Percentiles rank a stretch among this genome's conserved stretches.
Conservation (phyloP, 2,888 invertebrate species). For the Brachypalpus laphriformis region DNA sequence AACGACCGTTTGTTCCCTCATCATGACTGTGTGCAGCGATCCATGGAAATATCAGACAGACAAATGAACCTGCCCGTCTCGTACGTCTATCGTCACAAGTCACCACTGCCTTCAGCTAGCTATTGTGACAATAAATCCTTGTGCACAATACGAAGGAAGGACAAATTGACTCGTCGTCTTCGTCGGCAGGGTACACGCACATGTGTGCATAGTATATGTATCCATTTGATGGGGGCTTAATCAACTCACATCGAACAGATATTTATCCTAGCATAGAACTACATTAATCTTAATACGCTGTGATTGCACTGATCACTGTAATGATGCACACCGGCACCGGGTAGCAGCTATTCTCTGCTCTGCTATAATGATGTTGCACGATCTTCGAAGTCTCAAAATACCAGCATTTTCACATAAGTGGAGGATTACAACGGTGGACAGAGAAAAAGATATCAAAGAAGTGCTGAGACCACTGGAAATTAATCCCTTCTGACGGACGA, state of each 20-base stretch:
- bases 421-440: conserved; percentile 10
- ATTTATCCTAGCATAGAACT: conserved; percentile 70
- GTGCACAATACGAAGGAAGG: conserved; percentile 23
- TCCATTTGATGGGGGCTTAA: conserved; percentile 59
- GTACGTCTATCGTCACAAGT: conserved; percentile 21
- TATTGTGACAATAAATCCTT: conserved; percentile 67
- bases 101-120: conserved; percentile 1
- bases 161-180: conserved; percentile 66
- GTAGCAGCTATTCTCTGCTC: conserved; percentile 43
- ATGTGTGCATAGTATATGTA: neutral
- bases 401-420: conserved; percentile 60
- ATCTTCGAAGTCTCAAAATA: conserved; percentile 61
- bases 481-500: conserved; percentile 24
- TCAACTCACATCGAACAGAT: conserved; percentile 72
- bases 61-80: conserved; percentile 38
- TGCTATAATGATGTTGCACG: conserved; percentile 57
- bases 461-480: conserved; percentile 26
- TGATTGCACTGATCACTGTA: conserved; percentile 60
- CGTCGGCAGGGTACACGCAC: neutral
- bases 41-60: conserved; percentile 41
- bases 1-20: neutral
- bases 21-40: neutral
- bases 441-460: conserved; percentile 29
- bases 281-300: conserved; percentile 68
- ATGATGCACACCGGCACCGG: conserved; percentile 46